Evolutionary conservation across 2,888 invertebrate species (phyloP).

Genomic region (Stenolophus ochropezus): DNA sequence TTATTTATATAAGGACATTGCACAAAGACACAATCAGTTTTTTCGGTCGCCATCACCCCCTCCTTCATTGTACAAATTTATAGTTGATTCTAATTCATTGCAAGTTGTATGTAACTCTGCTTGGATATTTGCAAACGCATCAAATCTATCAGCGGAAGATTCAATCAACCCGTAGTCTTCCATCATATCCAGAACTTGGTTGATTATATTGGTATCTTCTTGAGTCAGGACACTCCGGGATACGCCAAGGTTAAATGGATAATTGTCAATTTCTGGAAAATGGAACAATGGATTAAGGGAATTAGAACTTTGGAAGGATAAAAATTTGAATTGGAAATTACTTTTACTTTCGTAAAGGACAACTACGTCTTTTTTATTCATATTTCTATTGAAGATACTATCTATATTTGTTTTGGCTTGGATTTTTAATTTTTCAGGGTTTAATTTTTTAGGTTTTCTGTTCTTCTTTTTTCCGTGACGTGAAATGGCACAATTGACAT

Average conservation of each 20-base stretch:
- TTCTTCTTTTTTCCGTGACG: not conserved
- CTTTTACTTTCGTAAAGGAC: constrained; percentile 29
- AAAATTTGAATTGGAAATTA: too few relatives aligned
- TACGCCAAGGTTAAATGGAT: not conserved
- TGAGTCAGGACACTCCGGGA: not conserved
- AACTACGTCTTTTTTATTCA: not conserved
- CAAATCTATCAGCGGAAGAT: not conserved
- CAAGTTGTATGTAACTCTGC: not conserved
- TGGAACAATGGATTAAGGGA: too few relatives aligned
- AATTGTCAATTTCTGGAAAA: not conserved
- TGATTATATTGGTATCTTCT: constrained; percentile 53
- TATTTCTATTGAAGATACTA: not conserved
- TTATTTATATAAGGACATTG: too few relatives aligned
- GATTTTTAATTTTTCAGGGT: not conserved
- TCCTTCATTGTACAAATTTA: not conserved
- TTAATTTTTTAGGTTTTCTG: not conserved
- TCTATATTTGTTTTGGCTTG: not conserved
- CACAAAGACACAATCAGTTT: not conserved
- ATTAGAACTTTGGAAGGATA: too few relatives aligned
- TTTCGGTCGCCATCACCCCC: not conserved
- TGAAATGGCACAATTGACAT: not conserved
- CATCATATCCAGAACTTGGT: constrained; percentile 53
- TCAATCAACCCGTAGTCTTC: constrained; percentile 51
- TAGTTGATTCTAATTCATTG: not conserved
- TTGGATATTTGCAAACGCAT: not conserved